Base-by-base conservation (phyloP, 2,888 invertebrate species). In the Magallana nippona region DNA sequence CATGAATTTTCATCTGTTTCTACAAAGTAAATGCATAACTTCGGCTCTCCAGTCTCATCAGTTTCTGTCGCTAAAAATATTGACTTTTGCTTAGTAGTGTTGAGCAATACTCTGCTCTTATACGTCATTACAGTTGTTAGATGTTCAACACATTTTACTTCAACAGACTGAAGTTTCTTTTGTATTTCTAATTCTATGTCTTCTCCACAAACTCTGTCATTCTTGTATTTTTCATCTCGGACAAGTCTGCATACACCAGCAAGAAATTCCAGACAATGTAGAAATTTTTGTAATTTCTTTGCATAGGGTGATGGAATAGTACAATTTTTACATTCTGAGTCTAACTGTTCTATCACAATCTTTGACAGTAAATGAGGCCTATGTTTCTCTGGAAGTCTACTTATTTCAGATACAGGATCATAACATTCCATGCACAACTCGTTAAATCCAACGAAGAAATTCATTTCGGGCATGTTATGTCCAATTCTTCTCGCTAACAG, bases 391-490 rank as follows among this genome's bases (percentile, higher is more conserved):
- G 82, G 82, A 55, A 82, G 62, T 44, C 27, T 19, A n/a, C 8
- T 57, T 2, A 82, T 78, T 10, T 78, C 57, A 0, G 10, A 13
- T 1, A 60, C 8, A 3, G 60, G 81, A 13, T 81, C 81, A 15
- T 15, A 2, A 1, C 1, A 27, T 17, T 32, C 10, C 11, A 81
- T 58, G 10, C 27, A 1, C 27, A 81, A 19, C 13, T 22, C 32
- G 0, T 32, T 15, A 58, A 81, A 81, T 2, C 81, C 81, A 60
- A 58, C 17, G 19, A 81, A 81, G 27, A 3, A 81, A 5, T 81
- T 13, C 8, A 62, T 17, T 22, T 60, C n/a, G 2, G 62, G 27
- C 17, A 60, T 19, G 60, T 60, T 81, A 0, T 44, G 0, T 17
- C 62, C 44, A 2, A 82, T 55, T 55, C 82, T 27, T 19, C 11